phyloP scores from a whole-genome alignment of 37 sponge, comb jelly and placozoan genomes.

The Halichondria panicea region DNA sequence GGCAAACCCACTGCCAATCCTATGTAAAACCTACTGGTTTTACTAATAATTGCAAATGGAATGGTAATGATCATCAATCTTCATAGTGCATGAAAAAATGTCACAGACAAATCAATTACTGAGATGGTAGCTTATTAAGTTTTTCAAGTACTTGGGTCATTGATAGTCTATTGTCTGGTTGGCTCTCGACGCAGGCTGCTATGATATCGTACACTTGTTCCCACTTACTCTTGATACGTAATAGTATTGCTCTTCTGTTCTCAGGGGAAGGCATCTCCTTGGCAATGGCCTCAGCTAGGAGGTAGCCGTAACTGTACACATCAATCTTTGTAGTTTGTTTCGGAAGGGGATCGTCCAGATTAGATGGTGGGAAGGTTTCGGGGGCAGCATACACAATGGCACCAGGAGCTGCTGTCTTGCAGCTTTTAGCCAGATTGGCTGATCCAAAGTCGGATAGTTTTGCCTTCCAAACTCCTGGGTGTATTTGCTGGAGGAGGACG shows the following conservation, averaged over 20 bases:
- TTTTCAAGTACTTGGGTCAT: conserved; percentile 16
- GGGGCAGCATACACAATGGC: conserved; percentile 77
- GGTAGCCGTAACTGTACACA: conserved; percentile 76
- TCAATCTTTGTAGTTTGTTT: conserved; percentile 76
- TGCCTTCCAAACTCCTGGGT: conserved; percentile 53
- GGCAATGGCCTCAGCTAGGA: conserved; percentile 49
- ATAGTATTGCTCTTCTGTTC: background rate
- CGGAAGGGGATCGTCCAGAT: background rate
- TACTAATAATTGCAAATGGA: no score
- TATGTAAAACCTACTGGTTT: no score
- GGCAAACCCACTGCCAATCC: no score
- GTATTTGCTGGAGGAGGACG: conserved; percentile 46
- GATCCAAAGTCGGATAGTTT: conserved; percentile 85
- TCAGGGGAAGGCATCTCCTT: conserved; percentile 41
- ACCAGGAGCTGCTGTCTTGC: conserved; percentile 46
- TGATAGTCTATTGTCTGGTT: conserved; percentile 13
- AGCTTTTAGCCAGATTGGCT: conserved; percentile 49
- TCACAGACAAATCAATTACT: no score
- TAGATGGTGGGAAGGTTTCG: conserved; percentile 19
- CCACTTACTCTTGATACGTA: conserved; percentile 11
- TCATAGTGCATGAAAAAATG: no score
- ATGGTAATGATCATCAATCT: no score
- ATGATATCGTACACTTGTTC: conserved; percentile 18
- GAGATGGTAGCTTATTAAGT: conserved; percentile 26
- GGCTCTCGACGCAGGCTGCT: conserved; percentile 2